Evolutionary conservation across 2,888 invertebrate species (phyloP).

Genomic region (Anodontia alba): DNA sequence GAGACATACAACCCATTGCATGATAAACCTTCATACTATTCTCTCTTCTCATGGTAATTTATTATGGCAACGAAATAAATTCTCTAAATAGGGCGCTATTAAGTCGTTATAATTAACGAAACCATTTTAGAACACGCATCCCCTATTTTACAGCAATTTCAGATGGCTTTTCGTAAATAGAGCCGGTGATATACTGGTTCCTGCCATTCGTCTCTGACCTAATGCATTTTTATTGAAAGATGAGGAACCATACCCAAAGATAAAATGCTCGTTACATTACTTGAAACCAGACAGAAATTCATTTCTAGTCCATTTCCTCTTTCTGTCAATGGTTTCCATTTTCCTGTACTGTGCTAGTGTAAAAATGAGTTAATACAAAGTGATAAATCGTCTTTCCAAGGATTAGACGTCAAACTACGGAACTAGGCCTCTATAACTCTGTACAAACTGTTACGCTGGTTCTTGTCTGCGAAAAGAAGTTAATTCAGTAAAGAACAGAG

Average conservation of each 20-base stretch:
- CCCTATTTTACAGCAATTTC: conserved; percentile 20
- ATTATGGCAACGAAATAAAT: conserved; percentile 9
- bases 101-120: conserved; percentile 18
- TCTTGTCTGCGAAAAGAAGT: not conserved
- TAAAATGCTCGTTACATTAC: conserved; percentile 22
- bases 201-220: not conserved
- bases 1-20: not conserved
- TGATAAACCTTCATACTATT: conserved; percentile 1
- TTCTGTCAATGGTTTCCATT: conserved; percentile 41
- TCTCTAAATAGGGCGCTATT: conserved; percentile 15
- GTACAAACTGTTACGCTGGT: not conserved
- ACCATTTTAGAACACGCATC: conserved; percentile 15
- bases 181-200: not conserved
- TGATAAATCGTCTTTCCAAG: conserved; percentile 56
- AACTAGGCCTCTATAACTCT: conserved; percentile 46
- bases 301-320: conserved; percentile 64
- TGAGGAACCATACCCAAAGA: not conserved
- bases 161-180: conserved; percentile 2
- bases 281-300: conserved; percentile 37
- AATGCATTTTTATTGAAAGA: not conserved
- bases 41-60: conserved; percentile 5
- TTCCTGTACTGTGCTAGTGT: conserved; percentile 11
- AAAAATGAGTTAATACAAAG: conserved; percentile 41
- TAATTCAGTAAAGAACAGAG: not conserved
- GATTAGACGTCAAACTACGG: conserved; percentile 53